Conservation (phyloP, 2,888 invertebrate species). For the Spodoptera picta region DNA sequence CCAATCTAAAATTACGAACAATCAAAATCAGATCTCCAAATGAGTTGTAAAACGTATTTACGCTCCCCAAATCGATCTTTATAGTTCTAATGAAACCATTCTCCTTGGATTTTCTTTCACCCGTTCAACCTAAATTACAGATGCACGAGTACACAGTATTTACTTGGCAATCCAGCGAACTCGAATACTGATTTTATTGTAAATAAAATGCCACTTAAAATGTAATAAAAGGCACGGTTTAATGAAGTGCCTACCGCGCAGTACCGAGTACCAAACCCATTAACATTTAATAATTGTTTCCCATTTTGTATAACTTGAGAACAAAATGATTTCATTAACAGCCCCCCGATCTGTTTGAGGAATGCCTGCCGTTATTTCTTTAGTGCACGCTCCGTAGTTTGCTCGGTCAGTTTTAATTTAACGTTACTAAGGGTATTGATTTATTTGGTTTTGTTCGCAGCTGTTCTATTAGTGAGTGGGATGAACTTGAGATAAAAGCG, state of each 20-base stretch:
- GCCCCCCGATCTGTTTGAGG: constrained; percentile 62
- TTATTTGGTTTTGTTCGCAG: too few species aligned
- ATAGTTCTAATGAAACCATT: constrained; percentile 30
- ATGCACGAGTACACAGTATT: constrained; percentile 42
- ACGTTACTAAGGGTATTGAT: constrained; percentile 25
- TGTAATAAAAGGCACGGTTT: constrained; percentile 57
- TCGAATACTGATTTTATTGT: constrained; percentile 55
- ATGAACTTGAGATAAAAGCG: too few species aligned
- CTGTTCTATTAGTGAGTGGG: too few species aligned
- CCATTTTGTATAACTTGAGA: constrained; percentile 66
- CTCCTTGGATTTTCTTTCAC: constrained; percentile 40
- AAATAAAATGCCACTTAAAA: constrained; percentile 55
- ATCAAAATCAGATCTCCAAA: too few species aligned
- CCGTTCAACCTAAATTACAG: constrained; percentile 40
- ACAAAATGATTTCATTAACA: constrained; percentile 69
- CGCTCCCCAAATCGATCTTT: background rate
- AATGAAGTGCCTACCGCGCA: constrained; percentile 55
- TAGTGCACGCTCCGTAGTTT: constrained; percentile 57
- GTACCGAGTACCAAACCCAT: constrained; percentile 49
- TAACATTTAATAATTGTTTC: constrained; percentile 66
- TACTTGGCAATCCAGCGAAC: constrained; percentile 45
- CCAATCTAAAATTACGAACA: too few species aligned
- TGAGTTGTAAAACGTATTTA: too few species aligned
- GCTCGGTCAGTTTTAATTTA: constrained; percentile 57
- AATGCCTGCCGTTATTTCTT: constrained; percentile 63